A percentile compares a stretch with the other conserved stretches of the same genome.
Conservation (phyloP, 2,888 invertebrate species). For the Melipona beecheii region DNA sequence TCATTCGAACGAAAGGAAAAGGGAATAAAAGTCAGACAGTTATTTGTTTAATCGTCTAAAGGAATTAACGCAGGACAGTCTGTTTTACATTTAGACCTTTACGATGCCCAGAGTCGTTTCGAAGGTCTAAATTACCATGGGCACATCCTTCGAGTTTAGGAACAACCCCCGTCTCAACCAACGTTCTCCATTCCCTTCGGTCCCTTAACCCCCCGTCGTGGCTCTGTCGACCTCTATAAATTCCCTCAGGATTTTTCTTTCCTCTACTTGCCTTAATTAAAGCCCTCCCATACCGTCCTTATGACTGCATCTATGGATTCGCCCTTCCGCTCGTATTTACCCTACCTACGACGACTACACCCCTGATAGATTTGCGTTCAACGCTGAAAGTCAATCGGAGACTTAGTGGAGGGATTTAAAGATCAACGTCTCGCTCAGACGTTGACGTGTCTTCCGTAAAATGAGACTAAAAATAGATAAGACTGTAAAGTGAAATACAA, state of each 20-base stretch:
- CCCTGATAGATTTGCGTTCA: constrained; percentile 60
- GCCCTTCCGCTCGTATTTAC: constrained; percentile 69
- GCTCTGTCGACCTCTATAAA: constrained; percentile 81
- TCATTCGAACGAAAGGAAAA: background rate
- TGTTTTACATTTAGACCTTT: constrained; percentile 79
- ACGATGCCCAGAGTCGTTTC: constrained; percentile 73
- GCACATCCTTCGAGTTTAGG: constrained; percentile 77
- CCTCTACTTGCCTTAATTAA: constrained; percentile 83
- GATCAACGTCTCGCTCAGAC: constrained; percentile 3
- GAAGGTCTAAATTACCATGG: constrained; percentile 76
- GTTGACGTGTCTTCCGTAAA: too few species aligned
- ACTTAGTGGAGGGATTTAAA: constrained; percentile 39
- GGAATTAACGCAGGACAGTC: constrained; percentile 77
- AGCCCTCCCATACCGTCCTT: constrained; percentile 79
- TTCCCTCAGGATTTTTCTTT: constrained; percentile 83
- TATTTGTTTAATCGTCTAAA: constrained; percentile 75
- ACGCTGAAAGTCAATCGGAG: constrained; percentile 49
- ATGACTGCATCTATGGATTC: constrained; percentile 72
- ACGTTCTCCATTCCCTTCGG: constrained; percentile 71
- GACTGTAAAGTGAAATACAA: too few species aligned
- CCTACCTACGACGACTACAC: constrained; percentile 51
- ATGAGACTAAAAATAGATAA: too few species aligned
- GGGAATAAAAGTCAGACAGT: constrained; percentile 38
- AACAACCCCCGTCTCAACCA: constrained; percentile 67
- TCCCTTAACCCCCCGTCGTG: constrained; percentile 63